phyloP scores from a whole-genome alignment of 2,797 vertebrate genomes.

The Poeciliopsis turneri region DNA sequence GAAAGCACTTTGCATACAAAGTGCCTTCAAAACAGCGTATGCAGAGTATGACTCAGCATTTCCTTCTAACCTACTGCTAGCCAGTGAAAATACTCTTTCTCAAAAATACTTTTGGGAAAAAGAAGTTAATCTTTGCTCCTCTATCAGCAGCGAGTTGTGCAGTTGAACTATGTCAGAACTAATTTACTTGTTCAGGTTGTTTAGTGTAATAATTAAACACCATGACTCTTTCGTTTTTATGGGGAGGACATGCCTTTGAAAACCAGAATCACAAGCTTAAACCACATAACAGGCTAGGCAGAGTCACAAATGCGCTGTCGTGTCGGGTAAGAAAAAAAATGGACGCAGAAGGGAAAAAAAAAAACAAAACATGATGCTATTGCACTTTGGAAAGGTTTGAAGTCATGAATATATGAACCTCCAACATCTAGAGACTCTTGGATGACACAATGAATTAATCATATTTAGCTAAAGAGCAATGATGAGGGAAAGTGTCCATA shows the following conservation, averaged over 20 bases:
- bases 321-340: neutral
- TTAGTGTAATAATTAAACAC: neutral
- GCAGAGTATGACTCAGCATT: too few relatives aligned
- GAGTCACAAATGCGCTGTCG: neutral
- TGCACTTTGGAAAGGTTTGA: neutral
- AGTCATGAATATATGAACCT: neutral
- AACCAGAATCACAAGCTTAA: slow-evolving; percentile 6
- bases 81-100: neutral
- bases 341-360: too few relatives aligned
- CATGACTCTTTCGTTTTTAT: neutral
- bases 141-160: neutral
- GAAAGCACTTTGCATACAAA: neutral
- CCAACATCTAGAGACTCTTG: neutral
- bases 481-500: too few relatives aligned
- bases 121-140: neutral
- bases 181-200: neutral
- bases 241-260: neutral
- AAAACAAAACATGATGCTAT: neutral
- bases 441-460: neutral
- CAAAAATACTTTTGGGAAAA: too few relatives aligned
- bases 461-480: neutral
- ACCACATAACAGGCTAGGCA: neutral
- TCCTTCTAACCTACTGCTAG: neutral
- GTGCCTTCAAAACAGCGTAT: neutral
- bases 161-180: neutral